Evolutionary conservation across 2,113 vertebrate genomes (phyloP).

Genomic region (zebrafish (Danio rerio)): DNA sequence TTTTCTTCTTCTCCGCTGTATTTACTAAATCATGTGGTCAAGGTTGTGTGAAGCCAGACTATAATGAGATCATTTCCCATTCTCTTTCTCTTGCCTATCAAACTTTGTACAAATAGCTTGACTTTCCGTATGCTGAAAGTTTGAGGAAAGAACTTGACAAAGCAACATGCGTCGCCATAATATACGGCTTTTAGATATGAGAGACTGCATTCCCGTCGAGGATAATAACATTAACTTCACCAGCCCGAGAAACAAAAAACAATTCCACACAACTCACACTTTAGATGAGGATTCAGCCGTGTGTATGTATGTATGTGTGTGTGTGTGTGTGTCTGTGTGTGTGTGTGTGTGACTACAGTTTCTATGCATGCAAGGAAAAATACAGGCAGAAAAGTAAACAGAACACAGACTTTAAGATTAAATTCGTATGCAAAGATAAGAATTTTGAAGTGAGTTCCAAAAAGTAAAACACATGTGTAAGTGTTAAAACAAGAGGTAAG

Average conservation of each 20-base stretch:
- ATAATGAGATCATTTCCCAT: conserved; percentile 80
- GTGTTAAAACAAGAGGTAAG: too few relatives aligned
- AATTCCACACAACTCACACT: neutral
- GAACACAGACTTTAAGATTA: too few relatives aligned
- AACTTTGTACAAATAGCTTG: conserved; percentile 70
- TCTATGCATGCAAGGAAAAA: neutral
- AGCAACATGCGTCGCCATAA: conserved; percentile 77
- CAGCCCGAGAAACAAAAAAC: conserved; percentile 41
- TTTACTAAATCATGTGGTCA: conserved; percentile 76
- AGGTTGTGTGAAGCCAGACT: conserved; percentile 76
- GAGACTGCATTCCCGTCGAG: conserved; percentile 75
- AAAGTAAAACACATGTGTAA: too few relatives aligned
- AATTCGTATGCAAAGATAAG: too few relatives aligned
- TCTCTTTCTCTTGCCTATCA: conserved; percentile 72
- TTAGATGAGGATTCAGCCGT: neutral
- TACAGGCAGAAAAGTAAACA: too few relatives aligned
- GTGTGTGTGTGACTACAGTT: too few relatives aligned
- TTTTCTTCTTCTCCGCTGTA: conserved; percentile 52
- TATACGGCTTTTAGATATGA: conserved; percentile 73
- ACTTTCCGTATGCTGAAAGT: conserved; percentile 68
- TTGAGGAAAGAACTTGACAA: conserved; percentile 75
- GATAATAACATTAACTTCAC: conserved; percentile 79
- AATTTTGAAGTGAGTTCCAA: too few relatives aligned
- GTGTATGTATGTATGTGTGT: neutral
- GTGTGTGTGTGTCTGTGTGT: neutral